Evolutionary conservation across 2,888 invertebrate species (phyloP), one percentile per base, ranked within the genome.

Genomic region (Orthosia incerta): DNA sequence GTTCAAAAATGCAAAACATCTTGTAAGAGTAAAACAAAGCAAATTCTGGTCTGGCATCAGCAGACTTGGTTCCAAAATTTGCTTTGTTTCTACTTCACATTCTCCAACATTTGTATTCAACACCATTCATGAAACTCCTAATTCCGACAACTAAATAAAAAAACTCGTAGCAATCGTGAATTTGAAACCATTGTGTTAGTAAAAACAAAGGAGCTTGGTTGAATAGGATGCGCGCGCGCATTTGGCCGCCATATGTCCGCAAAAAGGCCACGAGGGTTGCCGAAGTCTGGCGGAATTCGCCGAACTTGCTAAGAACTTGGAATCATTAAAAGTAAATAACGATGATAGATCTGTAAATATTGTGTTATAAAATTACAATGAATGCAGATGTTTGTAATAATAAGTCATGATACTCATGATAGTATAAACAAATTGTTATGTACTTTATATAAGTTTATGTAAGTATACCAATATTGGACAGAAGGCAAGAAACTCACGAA

Each of bases 201-300:
- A 80, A 86, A 86, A 86, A 86, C 87, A 86, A 85, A 81, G 59
- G 63, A 71, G 31, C 63, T 26, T 76, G 86, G 88, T 71, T 77
- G 74, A 82, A 83, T 78, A 87, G 89, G 91, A 92, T 90, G 91
- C 90, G 89, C 88, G 79, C 79, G 85, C 89, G 87, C 95, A 95
- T 94, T 93, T 95, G 95, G 92, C 85, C 80, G 90, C 91, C 95
- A 95, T 86, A 93, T 95, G 95, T 90, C 89, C 84, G 91, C 91
- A 92, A 93, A 93, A 94, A 92, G 84, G 84, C 74, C 71, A 82
- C 86, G 86, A 89, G 88, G 85, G 74, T 69, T 46, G 66, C 86
- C 90, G 91, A 92, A 74, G 80, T 75, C 78, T 77, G 85, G 81
- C 92, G 91, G 90, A 90, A 80, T 88, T 88, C 85, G 82, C 81